Base-by-base conservation (phyloP, 2,888 invertebrate genomes). In the Amblyteles armatorius region DNA sequence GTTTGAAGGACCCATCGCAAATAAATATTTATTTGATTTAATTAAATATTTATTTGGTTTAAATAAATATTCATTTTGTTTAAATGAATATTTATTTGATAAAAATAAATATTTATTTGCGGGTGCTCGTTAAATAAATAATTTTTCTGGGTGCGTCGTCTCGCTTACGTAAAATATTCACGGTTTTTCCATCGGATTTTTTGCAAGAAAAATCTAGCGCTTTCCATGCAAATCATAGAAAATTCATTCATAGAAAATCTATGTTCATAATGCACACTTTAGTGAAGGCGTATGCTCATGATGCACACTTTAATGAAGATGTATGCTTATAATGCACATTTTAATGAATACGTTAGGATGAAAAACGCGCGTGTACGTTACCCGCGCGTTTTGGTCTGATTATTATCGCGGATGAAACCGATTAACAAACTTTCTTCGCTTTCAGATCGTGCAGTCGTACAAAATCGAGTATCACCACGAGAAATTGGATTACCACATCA, bases 401-500 rank as follows among this genome's bases (percentile, higher is more conserved):
- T 50, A 52, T 55, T 84, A 69, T 71, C 29, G 13, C 19, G n/a
- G 33, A 44, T 76, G 22, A 36, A 65, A 44, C 50, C 0, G 11
- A 22, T 57, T 72, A 65, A n/a, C 29, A 29, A 74, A 55, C 60
- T 76, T 80, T 82, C 72, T 57, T 86, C 82, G 83, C 83, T 95
- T 95, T 55, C 94, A 96, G 96, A 95, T 96, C 92, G 93, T 96
- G 55, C 95, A 96, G 90, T 94, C 95, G 0, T 96, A 96, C 91
- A 95, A 94, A 91, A 94, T 96, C 92, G 96, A 96, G 89, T 96
- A 96, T 89, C 95, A 96, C 86, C 94, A 96, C 87, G 94, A 95
- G 67, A 95, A 95, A n/a, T 89, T 96, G 91, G 95, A 96, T 16
- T 96, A 96, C 89, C 95, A 96, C 88, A 95, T 96, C 2, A 95